phyloP scores from a whole-genome alignment of 1,140 invertebrate species.

The Neodiprion pinetum region DNA sequence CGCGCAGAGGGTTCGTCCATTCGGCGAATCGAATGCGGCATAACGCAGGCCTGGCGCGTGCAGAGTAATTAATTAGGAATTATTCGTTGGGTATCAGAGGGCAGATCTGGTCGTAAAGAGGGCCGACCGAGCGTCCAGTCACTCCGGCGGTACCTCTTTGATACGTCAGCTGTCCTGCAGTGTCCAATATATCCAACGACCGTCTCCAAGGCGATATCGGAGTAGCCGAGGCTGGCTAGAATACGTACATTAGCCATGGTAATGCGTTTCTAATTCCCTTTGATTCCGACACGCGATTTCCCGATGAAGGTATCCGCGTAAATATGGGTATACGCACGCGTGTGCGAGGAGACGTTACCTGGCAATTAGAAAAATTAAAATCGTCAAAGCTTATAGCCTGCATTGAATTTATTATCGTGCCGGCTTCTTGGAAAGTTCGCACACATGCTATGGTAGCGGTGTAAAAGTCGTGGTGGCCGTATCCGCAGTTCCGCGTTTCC shows the following conservation, averaged over 20 bases:
- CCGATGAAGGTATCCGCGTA: background rate
- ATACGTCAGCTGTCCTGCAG: constrained; percentile 48
- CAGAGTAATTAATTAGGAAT: constrained; percentile 55
- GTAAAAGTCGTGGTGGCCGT: no score
- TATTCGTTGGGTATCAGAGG: constrained; percentile 45
- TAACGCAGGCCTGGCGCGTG: background rate
- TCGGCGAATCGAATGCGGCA: background rate
- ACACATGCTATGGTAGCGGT: no score
- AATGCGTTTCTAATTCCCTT: background rate
- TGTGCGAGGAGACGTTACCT: no score
- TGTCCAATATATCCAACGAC: no score
- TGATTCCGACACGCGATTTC: background rate
- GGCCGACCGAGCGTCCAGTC: constrained; percentile 26
- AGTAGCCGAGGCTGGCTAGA: no score
- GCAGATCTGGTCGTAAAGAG: constrained; percentile 30
- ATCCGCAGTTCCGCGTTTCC: no score
- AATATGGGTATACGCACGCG: no score
- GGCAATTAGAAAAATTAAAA: background rate
- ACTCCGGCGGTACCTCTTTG: constrained; percentile 49
- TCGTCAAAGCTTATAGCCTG: background rate
- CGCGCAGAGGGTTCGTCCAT: background rate
- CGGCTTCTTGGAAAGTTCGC: background rate
- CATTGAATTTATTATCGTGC: background rate
- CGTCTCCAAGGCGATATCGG: no score
- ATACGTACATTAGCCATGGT: constrained; percentile 6